These are phyloP conservation scores for Lasioglossum calceatum DNA, from an alignment of 2,888 invertebrate species.

Conservation along the genomic window DNA sequence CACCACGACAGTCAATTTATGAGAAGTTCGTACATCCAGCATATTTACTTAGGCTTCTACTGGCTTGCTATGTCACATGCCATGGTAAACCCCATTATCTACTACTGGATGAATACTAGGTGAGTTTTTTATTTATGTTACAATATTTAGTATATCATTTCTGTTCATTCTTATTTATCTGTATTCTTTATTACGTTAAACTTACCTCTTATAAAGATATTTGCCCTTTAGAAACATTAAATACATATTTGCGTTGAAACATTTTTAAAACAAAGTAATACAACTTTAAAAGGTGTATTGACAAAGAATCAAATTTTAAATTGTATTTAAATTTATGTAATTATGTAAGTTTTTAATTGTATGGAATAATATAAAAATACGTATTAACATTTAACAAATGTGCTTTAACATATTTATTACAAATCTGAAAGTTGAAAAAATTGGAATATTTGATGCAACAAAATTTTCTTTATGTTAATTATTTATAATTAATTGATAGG, in stretches of 20 bases:
- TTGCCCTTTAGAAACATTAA: too few relatives aligned
- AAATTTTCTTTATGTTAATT: background rate
- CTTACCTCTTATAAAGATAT: too few relatives aligned
- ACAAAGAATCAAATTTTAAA: too few relatives aligned
- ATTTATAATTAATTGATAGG: background rate
- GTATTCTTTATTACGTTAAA: background rate
- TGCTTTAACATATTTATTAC: too few relatives aligned
- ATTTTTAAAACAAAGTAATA: background rate
- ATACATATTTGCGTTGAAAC: too few relatives aligned
- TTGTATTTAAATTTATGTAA: too few relatives aligned
- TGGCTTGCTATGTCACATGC: constrained; percentile 97
- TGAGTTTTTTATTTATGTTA: constrained; percentile 80
- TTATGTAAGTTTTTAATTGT: background rate
- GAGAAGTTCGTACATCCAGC: constrained; percentile 91
- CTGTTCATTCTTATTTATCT: too few relatives aligned
- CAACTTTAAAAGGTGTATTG: background rate
- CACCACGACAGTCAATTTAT: constrained; percentile 89
- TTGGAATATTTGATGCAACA: background rate
- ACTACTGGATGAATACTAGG: constrained; percentile 97
- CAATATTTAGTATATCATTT: too few relatives aligned
- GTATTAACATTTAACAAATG: background rate
- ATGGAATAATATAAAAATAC: background rate
- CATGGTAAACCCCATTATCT: constrained; percentile 96
- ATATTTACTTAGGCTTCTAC: constrained; percentile 94
- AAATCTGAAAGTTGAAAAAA: background rate